A percentile compares a stretch with the other conserved stretches of the same genome.
Conservation (phyloP, 2,888 invertebrate genomes). For the Steinernema carpocapsae region DNA sequence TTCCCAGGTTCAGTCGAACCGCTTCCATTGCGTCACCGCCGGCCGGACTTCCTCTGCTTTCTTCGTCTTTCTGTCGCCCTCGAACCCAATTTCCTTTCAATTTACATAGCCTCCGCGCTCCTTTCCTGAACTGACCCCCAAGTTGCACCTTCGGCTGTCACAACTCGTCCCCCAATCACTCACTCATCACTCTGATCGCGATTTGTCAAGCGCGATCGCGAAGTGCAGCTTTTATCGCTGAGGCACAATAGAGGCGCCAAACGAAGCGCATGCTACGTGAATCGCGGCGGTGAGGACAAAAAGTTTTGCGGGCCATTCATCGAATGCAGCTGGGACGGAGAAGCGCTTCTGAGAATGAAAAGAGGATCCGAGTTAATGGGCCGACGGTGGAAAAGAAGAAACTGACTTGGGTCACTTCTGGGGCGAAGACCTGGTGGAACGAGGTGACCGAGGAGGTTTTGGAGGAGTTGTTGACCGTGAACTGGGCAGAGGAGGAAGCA, state of each 20-base stretch:
- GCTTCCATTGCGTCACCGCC: conserved; percentile 19
- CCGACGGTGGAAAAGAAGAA: neutral
- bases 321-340: neutral
- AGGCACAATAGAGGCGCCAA: too few relatives aligned
- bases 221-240: too few relatives aligned
- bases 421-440: conserved; percentile 54
- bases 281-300: neutral
- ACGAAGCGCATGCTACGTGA: conserved; percentile 5
- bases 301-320: conserved; percentile 1
- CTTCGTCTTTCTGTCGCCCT: neutral
- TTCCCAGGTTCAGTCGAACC: neutral
- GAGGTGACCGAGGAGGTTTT: conserved; percentile 45
- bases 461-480: conserved; percentile 17
- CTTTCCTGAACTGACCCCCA: neutral
- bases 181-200: conserved; percentile 14
- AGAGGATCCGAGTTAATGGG: neutral
- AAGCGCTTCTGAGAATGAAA: too few relatives aligned
- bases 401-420: conserved; percentile 46
- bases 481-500: conserved; percentile 28
- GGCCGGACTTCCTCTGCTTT: neutral
- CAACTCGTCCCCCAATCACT: conserved; percentile 15
- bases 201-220: neutral
- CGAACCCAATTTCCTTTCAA: conserved; percentile 14
- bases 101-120: conserved; percentile 20
- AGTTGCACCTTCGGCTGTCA: neutral